Evolutionary conservation across 1,140 invertebrate species (phyloP).

Genomic region (Parapsyche elsis): DNA sequence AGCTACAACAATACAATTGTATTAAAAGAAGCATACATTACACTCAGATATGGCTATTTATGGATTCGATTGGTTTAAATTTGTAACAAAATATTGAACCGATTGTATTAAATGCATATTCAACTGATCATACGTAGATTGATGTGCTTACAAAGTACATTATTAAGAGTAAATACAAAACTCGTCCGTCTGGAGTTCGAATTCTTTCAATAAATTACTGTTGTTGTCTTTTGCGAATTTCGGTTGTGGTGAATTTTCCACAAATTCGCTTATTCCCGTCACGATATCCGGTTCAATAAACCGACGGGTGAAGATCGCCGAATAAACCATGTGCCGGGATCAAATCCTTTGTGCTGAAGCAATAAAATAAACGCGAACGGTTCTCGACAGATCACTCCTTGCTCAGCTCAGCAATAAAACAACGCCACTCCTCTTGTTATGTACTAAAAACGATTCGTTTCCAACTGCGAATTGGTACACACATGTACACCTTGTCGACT

Average conservation of each 20-base stretch:
- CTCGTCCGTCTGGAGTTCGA: too few species aligned
- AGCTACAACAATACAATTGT: too few species aligned
- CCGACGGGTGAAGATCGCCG: conserved; percentile 8
- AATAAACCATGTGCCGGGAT: conserved; percentile 28
- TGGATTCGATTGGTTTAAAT: too few species aligned
- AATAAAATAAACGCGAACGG: conserved; percentile 30
- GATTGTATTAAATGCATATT: too few species aligned
- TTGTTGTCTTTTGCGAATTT: not conserved
- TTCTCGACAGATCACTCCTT: conserved; percentile 23
- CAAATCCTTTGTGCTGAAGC: conserved; percentile 25
- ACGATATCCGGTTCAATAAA: conserved; percentile 24
- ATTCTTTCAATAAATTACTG: not conserved
- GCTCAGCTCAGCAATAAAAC: conserved; percentile 23
- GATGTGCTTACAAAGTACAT: too few species aligned
- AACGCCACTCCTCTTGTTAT: conserved; percentile 25
- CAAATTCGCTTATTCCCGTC: conserved; percentile 6
- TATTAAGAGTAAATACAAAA: too few species aligned
- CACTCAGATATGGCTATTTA: too few species aligned
- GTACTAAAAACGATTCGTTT: conserved; percentile 11
- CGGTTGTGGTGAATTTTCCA: too few species aligned
- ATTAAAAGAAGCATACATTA: too few species aligned
- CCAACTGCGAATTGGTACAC: too few species aligned
- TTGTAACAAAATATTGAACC: too few species aligned
- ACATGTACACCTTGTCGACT: conserved; percentile 17
- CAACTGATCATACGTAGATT: too few species aligned